Percentiles rank a stretch among this genome's conserved stretches.
phyloP scores from a whole-genome alignment of 2,113 vertebrate genomes.

The Pteropus alecto region DNA sequence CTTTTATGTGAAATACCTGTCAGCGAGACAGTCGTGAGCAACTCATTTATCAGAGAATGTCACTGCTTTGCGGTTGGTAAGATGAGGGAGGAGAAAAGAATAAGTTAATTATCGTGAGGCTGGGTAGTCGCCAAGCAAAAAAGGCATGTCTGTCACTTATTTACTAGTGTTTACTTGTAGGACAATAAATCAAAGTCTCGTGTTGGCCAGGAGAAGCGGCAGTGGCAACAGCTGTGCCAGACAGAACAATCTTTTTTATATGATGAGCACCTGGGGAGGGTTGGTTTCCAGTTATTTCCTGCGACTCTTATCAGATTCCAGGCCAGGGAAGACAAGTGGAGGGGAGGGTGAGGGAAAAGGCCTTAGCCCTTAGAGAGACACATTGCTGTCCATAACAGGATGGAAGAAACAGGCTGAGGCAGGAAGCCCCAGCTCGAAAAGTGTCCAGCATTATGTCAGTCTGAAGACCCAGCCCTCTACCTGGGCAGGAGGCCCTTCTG shows the following conservation, averaged over 20 bases:
- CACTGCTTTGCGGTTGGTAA: background rate
- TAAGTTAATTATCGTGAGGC: background rate
- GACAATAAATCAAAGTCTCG: background rate
- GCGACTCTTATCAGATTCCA: background rate
- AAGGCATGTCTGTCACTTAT: constrained; percentile 1
- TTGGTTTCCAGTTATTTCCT: background rate
- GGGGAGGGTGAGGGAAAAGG: background rate
- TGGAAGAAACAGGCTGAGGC: background rate
- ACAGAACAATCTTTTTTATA: background rate
- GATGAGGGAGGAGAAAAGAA: background rate
- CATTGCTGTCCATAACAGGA: background rate
- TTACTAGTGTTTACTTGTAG: background rate
- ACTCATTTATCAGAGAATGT: background rate
- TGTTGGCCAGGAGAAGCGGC: background rate
- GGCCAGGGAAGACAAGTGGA: background rate
- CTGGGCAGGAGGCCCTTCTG: background rate
- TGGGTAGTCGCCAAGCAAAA: background rate
- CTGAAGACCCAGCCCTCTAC: background rate
- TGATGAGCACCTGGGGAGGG: background rate
- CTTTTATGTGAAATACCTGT: constrained; percentile 38
- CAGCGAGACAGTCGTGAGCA: background rate
- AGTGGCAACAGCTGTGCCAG: background rate
- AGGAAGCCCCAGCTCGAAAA: constrained; percentile 2
- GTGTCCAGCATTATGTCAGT: background rate
- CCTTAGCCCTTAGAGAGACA: fast-evolving